Evolutionary conservation across 2,888 invertebrate species (phyloP), one percentile per base, ranked within the genome.

Genomic region (Agrochola circellaris): DNA sequence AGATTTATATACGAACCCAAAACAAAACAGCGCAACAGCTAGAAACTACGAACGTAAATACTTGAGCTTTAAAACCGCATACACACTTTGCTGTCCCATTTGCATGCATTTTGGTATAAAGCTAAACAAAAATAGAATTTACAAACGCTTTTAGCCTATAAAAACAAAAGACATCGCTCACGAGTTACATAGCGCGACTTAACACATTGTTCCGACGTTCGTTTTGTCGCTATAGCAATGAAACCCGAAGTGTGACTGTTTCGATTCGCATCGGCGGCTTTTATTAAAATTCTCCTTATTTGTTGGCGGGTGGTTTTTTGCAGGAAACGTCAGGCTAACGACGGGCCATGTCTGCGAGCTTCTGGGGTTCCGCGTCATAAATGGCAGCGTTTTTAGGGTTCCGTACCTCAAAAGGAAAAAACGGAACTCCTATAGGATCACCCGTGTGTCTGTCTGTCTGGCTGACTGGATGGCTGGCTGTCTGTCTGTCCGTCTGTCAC

Each of bases 211-310:
- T 90, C 88, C 78, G 88, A 89, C 88, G 89, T 90, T 92, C 92
- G 89, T 92, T 92, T 92, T 92, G 92, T 91, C 91, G 86, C 89
- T 85, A 85, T 88, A 90, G 92, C 92, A 92, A 93, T 92, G 92
- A 93, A 87, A 85, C 76, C 75, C 81, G 65, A 78, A 87, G 91
- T 94, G 92, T 93, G 91, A 91, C 93, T 95, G 92, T 92, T 92
- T 83, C 82, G 93, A 93, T 92, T 92, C 93, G 90, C 92, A 91
- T 93, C 93, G 90, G 86, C 88, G 90, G 88, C 89, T 94, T 95
- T 94, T 94, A 94, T 93, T 93, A 94, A 94, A 94, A 94, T 94
- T 93, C 93, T 91, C 91, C 92, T 92, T 93, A 88, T 88, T 88
- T 84, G 78, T 69, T 82, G 68, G 78, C 60, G 91, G 92, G 91